Evolutionary conservation across 1,140 invertebrate genomes (phyloP), one percentile per base, ranked within the genome.

Genomic region (Apis cerana): DNA sequence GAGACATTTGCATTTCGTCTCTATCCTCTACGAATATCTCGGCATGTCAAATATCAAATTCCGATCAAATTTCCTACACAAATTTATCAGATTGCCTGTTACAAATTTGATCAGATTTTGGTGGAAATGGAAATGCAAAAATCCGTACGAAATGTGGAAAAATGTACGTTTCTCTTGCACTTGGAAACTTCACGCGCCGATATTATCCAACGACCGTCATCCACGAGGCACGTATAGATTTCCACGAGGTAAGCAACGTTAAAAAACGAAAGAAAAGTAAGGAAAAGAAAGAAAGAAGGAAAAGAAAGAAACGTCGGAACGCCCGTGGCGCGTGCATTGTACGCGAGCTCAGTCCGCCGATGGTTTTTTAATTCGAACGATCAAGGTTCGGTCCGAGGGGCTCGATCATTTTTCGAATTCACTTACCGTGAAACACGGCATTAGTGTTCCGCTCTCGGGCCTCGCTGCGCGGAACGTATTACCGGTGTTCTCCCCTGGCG

Each of bases 381-480:
- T 67, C 79, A 75, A 75, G 58, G 83, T 72, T 68, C 65, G 71
- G 52, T 54, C 71, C 78, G 83, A 81, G 79, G 79, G 80, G 71
- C 71, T 74, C 50, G 80, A 82, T 82, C 74, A 85, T 85, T 85
- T 85, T 85, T 85, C 74, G 80, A 77, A 85, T 85, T 82, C 83
- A 85, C 72, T 82, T 85, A 85, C 79, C 83, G 80, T 85, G 83
- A 85, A 85, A 85, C 83, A 79, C 77, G 64, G 64, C 76, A 80
- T 75, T 80, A 70, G 62, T 69, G 82, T 75, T 82, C 52, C 27
- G 27, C 67, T 58, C 72, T 17, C 52, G 67, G 79, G 62, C 65
- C 64, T 80, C 70, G 75, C 70, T 72, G 58, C 48, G 59, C 61
- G 68, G 50, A 80, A 70, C 69, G 64, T 84, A 69, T 80, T 79